These are phyloP conservation scores for Dynastes tityus DNA, from an alignment of 2,888 invertebrate species.

Conservation along the genomic window DNA sequence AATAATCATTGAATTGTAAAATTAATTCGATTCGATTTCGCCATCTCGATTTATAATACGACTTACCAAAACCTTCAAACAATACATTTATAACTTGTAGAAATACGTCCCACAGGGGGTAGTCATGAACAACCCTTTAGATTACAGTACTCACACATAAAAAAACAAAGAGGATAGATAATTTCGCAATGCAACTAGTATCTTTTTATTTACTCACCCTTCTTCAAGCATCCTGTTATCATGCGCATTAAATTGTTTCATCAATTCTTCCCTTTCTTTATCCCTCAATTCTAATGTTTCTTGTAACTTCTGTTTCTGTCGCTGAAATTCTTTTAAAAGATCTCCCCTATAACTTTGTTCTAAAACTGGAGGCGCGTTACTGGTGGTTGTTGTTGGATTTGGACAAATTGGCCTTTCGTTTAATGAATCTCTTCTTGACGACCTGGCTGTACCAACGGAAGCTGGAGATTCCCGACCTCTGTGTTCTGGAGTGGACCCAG, in stretches of 20 bases:
- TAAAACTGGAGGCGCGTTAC: slow-evolving; percentile 65
- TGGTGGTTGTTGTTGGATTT: slow-evolving; percentile 52
- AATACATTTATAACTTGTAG: too few relatives aligned
- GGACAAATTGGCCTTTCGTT: slow-evolving; percentile 70
- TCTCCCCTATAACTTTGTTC: slow-evolving; percentile 77
- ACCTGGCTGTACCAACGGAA: slow-evolving; percentile 78
- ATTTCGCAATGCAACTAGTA: background rate
- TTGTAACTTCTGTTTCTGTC: slow-evolving; percentile 80
- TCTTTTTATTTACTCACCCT: slow-evolving; percentile 67
- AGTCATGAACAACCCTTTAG: too few relatives aligned
- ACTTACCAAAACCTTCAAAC: too few relatives aligned
- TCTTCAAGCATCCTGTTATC: slow-evolving; percentile 71
- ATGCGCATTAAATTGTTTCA: slow-evolving; percentile 70
- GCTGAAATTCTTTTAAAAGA: slow-evolving; percentile 86
- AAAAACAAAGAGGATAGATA: too few relatives aligned
- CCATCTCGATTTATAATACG: too few relatives aligned
- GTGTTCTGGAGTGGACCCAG: slow-evolving; percentile 81
- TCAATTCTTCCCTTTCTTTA: slow-evolving; percentile 73
- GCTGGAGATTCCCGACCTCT: slow-evolving; percentile 79
- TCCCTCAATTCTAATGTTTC: slow-evolving; percentile 74
- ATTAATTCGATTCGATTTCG: too few relatives aligned
- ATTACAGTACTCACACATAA: too few relatives aligned
- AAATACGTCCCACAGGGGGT: too few relatives aligned
- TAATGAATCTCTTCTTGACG: slow-evolving; percentile 78
- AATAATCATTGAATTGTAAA: too few relatives aligned